Conservation (phyloP, 2,113 vertebrate species). For the Melanerpes aurifrons region DNA sequence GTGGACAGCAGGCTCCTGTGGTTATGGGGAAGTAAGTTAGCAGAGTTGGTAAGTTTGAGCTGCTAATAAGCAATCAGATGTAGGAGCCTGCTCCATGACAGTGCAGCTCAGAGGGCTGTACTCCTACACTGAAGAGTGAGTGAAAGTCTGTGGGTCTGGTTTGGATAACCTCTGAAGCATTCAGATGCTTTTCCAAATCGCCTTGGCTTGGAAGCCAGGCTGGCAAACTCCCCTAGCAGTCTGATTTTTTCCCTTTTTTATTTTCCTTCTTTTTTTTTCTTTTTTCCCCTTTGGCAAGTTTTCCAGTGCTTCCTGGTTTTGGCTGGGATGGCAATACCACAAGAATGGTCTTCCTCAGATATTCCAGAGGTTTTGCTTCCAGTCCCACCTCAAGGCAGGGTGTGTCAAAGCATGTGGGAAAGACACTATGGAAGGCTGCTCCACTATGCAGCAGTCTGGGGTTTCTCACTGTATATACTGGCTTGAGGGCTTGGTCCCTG, state of each 20-base stretch:
- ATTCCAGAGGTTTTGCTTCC: slow-evolving; percentile 52
- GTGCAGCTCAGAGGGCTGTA: not conserved
- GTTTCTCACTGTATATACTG: not conserved
- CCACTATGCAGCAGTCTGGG: not conserved
- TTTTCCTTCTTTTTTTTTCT: not conserved
- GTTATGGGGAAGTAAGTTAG: not conserved
- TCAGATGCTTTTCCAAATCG: slow-evolving; percentile 30
- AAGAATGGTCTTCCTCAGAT: slow-evolving; percentile 37
- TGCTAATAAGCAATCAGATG: not conserved
- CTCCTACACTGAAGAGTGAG: not conserved
- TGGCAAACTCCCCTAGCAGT: slow-evolving; percentile 1
- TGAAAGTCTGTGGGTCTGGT: not conserved
- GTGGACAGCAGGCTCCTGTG: not conserved
- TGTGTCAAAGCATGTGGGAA: not conserved
- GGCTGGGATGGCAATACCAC: slow-evolving; percentile 48
- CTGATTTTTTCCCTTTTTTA: not conserved
- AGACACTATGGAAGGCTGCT: not conserved
- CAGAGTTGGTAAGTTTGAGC: not conserved
- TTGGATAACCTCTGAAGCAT: slow-evolving; percentile 57
- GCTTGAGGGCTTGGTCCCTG: not conserved
- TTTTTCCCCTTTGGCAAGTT: not conserved
- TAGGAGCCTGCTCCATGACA: not conserved
- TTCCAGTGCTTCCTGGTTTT: slow-evolving; percentile 27
- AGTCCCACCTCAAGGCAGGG: slow-evolving; percentile 49
- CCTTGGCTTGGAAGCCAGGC: slow-evolving; percentile 24